A percentile compares a stretch with the other conserved stretches of the same genome.
Evolutionary conservation across 2,113 vertebrate species (phyloP).

Genomic region (Channa argus): DNA sequence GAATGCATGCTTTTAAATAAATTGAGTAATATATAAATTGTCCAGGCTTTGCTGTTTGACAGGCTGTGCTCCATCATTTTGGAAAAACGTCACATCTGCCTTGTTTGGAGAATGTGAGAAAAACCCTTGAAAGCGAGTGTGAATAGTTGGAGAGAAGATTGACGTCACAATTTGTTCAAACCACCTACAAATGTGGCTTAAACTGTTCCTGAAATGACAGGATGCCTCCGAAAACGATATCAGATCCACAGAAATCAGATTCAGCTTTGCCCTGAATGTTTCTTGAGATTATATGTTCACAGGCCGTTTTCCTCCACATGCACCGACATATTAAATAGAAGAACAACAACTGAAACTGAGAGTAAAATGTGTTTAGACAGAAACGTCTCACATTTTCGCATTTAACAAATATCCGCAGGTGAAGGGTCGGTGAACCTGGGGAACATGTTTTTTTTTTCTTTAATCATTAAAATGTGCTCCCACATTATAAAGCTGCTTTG

Average conservation of each 20-base stretch:
- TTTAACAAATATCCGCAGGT: neutral
- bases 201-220: constrained; percentile 1
- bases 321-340: neutral
- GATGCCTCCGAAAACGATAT: neutral
- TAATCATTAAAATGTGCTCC: neutral
- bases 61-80: constrained; percentile 2
- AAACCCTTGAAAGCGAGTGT: constrained; percentile 33
- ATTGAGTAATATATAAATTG: no score
- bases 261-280: neutral
- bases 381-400: neutral
- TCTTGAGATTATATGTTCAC: neutral
- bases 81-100: constrained; percentile 4
- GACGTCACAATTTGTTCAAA: neutral
- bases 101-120: neutral
- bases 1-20: no score
- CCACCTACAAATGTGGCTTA: neutral
- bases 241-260: neutral
- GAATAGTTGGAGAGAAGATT: constrained; percentile 11
- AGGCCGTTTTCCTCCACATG: neutral
- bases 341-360: neutral
- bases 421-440: neutral
- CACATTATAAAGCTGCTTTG: constrained; percentile 18
- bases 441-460: no score
- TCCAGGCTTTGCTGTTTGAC: neutral
- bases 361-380: neutral